Evolutionary conservation across 2,113 vertebrate species (phyloP), one percentile per base, ranked within the genome.

Genomic region (Leucosticte australis): DNA sequence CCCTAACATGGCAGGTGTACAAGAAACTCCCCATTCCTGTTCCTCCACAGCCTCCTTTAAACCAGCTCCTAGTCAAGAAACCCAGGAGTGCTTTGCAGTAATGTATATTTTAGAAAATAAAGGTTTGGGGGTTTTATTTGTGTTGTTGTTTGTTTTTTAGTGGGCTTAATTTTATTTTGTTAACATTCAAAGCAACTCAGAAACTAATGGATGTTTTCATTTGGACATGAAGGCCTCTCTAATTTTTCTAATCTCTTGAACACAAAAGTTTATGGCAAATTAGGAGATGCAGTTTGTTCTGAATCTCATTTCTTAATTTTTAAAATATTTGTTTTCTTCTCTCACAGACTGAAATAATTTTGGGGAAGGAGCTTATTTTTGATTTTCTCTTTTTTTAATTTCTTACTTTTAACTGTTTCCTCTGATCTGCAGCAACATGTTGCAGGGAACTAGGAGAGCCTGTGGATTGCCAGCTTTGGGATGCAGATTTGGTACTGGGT

Each of bases 61-160:
- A 73, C 26, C 67, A 52, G 37, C 47, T 92, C 52, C 5, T 14
- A 37, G 67, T 33, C 17, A 68, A 65, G 59, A 64, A 55, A 82
- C 49, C 76, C 60, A 55, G 81, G 86, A 87, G 69, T 0, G 11
- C 81, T 80, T 91, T 96, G 86, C 88, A 64, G 82, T 92, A 91
- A 90, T 90, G 94, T 77, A 47, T 74, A 71, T 89, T 90, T 57
- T 90, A 90, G 80, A 76, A 93, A 78, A 96, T 39, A 64, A 94
- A 94, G 35, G 85, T 63, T 74, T 94, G 39, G 87, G 74, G 79
- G 12, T 89, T 89, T 88, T 85, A 77, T 74, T 62, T 94, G 59
- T 74, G 60, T 8, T 10, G 39, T 41, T 87, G 81, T 28, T 87
- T 79, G 41, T 8, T 44, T 86, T 94, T 91, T 82, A 74, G 44